Evolutionary conservation across 2,113 vertebrate genomes (phyloP).

Genomic region (Vulpes vulpes): DNA sequence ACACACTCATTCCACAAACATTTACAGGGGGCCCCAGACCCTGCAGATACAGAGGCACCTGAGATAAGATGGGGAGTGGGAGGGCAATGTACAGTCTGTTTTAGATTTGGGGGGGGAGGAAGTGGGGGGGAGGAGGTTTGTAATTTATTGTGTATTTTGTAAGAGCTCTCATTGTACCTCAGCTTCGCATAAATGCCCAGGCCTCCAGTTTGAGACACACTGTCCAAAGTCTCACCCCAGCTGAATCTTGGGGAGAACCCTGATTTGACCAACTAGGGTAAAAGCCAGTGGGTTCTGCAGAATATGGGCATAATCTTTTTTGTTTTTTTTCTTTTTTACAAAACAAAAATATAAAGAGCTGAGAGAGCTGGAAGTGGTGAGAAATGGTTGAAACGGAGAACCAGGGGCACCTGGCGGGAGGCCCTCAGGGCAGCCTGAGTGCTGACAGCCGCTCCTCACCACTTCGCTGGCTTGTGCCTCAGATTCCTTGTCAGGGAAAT

Average conservation of each 20-base stretch:
- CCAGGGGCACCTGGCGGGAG: neutral
- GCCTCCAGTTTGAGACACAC: neutral
- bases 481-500: conserved; percentile 29
- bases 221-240: neutral
- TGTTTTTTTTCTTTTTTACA: conserved; percentile 44
- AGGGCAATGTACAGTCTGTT: neutral
- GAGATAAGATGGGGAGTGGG: neutral
- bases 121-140: neutral
- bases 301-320: conserved; percentile 16
- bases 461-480: neutral
- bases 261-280: neutral
- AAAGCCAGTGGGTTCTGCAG: conserved; percentile 6
- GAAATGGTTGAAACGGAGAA: neutral
- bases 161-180: conserved; percentile 16
- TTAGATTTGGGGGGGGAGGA: neutral
- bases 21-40: neutral
- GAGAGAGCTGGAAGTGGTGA: conserved; percentile 21
- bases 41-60: neutral
- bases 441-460: neutral
- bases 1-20: neutral
- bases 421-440: neutral
- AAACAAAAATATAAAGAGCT: conserved; percentile 69
- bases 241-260: neutral
- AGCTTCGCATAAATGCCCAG: neutral
- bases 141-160: conserved; percentile 79